Percentiles rank a stretch among this genome's conserved stretches.
These are phyloP conservation scores for Chrysolina haemoptera DNA, from an alignment of 2,888 invertebrate genomes.

Conservation along the genomic window DNA sequence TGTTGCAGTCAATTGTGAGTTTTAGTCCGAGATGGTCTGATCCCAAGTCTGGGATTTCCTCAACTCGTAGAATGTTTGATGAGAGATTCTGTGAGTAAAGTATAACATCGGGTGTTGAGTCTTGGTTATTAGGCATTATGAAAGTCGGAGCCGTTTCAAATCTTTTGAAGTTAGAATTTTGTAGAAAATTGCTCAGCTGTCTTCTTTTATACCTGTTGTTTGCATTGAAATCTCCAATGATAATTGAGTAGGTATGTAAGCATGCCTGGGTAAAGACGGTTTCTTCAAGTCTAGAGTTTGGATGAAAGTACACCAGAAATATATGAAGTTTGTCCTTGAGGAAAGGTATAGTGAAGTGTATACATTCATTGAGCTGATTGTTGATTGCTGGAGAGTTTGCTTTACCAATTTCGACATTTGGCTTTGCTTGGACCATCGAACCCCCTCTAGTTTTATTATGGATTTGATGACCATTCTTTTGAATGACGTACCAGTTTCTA, in stretches of 20 bases:
- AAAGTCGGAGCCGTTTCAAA: not conserved
- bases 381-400: slow-evolving; percentile 9
- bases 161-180: not conserved
- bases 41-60: not conserved
- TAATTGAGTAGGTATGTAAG: not conserved
- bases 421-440: not conserved
- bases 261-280: not conserved
- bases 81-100: not conserved
- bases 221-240: not conserved
- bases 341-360: too few species aligned
- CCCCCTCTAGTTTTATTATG: not conserved
- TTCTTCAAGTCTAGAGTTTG: not conserved
- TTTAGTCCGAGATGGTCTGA: not conserved
- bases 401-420: not conserved
- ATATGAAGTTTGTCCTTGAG: too few species aligned
- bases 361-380: too few species aligned
- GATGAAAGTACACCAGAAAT: not conserved
- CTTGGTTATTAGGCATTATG: not conserved
- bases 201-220: not conserved
- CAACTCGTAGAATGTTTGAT: not conserved
- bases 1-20: not conserved
- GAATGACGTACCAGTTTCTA: not conserved
- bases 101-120: not conserved
- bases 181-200: not conserved
- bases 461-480: not conserved